Evolutionary conservation across 2,888 invertebrate genomes (phyloP).

Genomic region (Melitaea athalia): DNA sequence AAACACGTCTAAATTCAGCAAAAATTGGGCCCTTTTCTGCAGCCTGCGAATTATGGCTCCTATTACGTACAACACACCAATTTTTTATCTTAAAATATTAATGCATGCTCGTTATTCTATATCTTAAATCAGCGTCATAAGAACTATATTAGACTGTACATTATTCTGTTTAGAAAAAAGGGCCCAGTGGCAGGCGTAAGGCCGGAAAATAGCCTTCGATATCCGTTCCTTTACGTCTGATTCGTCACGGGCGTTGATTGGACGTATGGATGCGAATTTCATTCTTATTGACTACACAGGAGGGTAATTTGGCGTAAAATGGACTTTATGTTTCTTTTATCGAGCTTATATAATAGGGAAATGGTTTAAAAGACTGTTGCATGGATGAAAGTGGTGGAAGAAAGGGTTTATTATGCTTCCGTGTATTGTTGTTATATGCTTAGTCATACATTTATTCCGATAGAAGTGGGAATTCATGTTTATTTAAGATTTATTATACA

Average conservation of each 20-base stretch:
- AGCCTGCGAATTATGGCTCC: conserved; percentile 45
- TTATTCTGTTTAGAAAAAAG: conserved; percentile 24
- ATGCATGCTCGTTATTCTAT: conserved; percentile 19
- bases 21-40: conserved; percentile 48
- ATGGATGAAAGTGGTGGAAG: not conserved
- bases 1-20: conserved; percentile 38
- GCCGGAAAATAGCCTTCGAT: conserved; percentile 37
- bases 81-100: conserved; percentile 44
- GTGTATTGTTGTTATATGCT: not conserved
- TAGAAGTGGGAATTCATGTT: too few relatives aligned
- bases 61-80: conserved; percentile 43
- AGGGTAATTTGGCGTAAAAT: conserved; percentile 25
- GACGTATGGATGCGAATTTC: conserved; percentile 34
- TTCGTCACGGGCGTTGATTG: conserved; percentile 41
- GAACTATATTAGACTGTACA: conserved; percentile 15
- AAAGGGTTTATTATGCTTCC: not conserved
- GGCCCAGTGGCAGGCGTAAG: conserved; percentile 35
- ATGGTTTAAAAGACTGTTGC: not conserved
- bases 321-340: conserved; percentile 20
- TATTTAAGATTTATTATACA: too few relatives aligned
- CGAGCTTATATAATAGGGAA: not conserved
- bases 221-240: conserved; percentile 38
- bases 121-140: not conserved
- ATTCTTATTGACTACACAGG: conserved; percentile 33
- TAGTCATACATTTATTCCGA: not conserved